Conservation (phyloP, 1,140 invertebrate genomes). For the Drosophila willistoni region DNA sequence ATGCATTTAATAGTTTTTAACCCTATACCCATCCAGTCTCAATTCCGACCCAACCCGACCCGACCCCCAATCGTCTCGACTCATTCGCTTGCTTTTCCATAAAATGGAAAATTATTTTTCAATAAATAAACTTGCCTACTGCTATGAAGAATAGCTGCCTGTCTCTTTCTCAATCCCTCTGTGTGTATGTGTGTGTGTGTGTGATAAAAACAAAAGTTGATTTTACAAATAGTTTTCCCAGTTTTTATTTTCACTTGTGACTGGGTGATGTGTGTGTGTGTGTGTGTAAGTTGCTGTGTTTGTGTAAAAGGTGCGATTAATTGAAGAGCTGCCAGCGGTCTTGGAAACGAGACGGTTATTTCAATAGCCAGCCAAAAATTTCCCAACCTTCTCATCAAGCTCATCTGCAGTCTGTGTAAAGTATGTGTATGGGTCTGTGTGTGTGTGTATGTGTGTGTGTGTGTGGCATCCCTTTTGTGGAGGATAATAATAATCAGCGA, state of each 20-base stretch:
- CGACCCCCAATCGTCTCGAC: not conserved
- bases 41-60: too few relatives aligned
- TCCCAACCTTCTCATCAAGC: constrained; percentile 2
- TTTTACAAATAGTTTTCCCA: constrained; percentile 57
- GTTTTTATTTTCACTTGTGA: constrained; percentile 57
- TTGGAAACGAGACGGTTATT: constrained; percentile 36
- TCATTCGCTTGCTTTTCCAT: constrained; percentile 3
- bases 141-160: constrained; percentile 25
- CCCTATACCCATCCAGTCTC: constrained; percentile 12
- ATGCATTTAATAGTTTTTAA: constrained; percentile 72
- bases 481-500: constrained; percentile 58
- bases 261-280: not conserved
- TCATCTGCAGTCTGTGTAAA: not conserved
- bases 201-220: constrained; percentile 45
- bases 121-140: constrained; percentile 70
- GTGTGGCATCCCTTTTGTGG: constrained; percentile 38
- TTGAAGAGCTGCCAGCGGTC: constrained; percentile 56
- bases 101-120: constrained; percentile 75
- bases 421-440: not conserved
- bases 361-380: constrained; percentile 29
- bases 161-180: not conserved
- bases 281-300: constrained; percentile 18
- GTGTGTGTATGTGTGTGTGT: not conserved
- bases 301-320: constrained; percentile 80
- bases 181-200: constrained; percentile 3